Base-by-base conservation (phyloP, 2,113 vertebrate genomes). In the Pogonocichla stellata region DNA sequence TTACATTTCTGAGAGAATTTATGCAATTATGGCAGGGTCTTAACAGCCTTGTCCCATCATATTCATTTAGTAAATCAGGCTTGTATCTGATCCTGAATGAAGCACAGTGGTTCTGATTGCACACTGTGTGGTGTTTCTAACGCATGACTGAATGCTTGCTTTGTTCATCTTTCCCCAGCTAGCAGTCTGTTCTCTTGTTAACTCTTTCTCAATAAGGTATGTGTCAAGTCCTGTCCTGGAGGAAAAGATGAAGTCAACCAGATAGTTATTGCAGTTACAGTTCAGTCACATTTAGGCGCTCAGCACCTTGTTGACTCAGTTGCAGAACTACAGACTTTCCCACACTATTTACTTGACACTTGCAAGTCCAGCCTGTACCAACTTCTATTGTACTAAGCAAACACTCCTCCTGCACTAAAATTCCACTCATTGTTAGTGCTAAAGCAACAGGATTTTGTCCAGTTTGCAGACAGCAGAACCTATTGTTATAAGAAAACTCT, bases 371-470 rank as follows among this genome's bases (percentile, higher is more conserved):
- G 96, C 81, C 94, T 97, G 95, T 96, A 97, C 96, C 96, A 97
- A 82, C 95, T 89, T 94, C 97, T 74, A 97, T 97, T 98, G 97
- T 98, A 96, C 92, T 97, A 97, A 98, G 94, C 96, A 97, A 98
- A 98, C 92, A 97, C 81, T 95, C 88, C 84, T 80, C 78, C 94
- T 93, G 81, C 92, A 84, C 96, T 87, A 92, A 98, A 97, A 98
- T 98, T 98, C 97, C 98, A 97, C 92, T 97, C 96, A 98, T 98
- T 98, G 98, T 98, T 97, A 95, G 33, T 23, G 16, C 93, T 97
- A 96, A 97, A 98, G 97, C 97, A 97, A 97, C 96, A 97, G 97
- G 97, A 98, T 98, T 98, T 98, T 98, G 97, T 97, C 91, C 90
- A 96, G 95, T 96, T 98, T 48, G 42, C 96, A 82, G 92, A 94